Percentiles rank a stretch among this genome's conserved stretches.
phyloP scores from a whole-genome alignment of 2,797 vertebrate genomes.

The Molossus molossus region DNA sequence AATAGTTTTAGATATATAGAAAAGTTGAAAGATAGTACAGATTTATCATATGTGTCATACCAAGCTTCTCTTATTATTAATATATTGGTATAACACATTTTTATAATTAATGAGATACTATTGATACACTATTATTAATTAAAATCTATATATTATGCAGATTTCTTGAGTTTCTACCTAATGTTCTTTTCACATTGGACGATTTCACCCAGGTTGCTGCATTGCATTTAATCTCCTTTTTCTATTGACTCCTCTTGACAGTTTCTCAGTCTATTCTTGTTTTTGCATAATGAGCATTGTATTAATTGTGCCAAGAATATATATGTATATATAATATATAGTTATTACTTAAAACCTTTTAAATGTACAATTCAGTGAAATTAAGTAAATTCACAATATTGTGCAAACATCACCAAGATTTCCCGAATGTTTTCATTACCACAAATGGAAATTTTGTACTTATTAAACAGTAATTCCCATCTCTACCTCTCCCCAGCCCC shows the following conservation, averaged over 20 bases:
- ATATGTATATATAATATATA: neutral
- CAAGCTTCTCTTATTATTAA: neutral
- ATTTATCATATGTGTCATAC: neutral
- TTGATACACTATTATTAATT: neutral
- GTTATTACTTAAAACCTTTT: neutral
- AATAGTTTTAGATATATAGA: neutral
- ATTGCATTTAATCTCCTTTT: neutral
- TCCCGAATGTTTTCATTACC: neutral
- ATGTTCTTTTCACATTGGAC: neutral
- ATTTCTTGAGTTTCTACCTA: neutral
- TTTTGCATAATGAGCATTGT: neutral
- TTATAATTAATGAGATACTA: neutral
- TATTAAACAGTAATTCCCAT: neutral
- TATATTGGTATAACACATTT: neutral
- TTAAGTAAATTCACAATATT: neutral
- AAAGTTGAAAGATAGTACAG: neutral
- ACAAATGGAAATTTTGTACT: neutral
- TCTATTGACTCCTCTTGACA: neutral
- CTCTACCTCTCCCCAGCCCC: neutral
- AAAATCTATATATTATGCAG: neutral
- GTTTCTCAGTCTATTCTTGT: constrained; percentile 6
- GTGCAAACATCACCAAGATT: neutral
- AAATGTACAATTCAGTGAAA: neutral
- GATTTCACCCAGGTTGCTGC: neutral
- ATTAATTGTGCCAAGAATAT: neutral